These are phyloP conservation scores for Eurypyga helias DNA, from an alignment of 2,113 vertebrate genomes.

Conservation along the genomic window DNA sequence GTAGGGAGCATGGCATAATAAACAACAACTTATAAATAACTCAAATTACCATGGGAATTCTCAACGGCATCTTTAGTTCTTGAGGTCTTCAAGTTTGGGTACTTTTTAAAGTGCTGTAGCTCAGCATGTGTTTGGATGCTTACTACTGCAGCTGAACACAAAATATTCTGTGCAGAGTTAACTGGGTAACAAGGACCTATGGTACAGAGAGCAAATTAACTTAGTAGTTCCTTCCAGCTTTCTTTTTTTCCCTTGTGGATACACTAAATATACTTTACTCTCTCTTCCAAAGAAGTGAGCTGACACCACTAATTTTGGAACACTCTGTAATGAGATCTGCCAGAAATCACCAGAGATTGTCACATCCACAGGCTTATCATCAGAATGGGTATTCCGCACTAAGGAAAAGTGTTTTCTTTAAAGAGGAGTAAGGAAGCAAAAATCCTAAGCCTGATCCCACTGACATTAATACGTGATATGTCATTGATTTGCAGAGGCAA, in stretches of 20 bases:
- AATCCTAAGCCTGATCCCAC: not conserved
- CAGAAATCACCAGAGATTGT: not conserved
- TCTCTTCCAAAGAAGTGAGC: not conserved
- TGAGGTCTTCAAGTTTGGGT: not conserved
- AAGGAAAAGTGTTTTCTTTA: not conserved
- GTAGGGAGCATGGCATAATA: not conserved
- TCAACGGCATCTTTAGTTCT: not conserved
- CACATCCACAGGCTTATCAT: not conserved
- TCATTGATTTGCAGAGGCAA: not conserved
- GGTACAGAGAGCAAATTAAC: not conserved
- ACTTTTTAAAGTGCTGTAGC: not conserved
- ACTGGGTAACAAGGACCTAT: not conserved
- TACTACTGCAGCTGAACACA: not conserved
- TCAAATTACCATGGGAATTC: not conserved
- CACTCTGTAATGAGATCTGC: not conserved
- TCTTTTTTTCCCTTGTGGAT: rapidly evolving
- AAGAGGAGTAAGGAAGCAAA: not conserved
- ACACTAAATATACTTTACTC: not conserved
- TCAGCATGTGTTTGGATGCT: not conserved
- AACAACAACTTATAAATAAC: not conserved
- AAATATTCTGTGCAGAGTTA: not conserved
- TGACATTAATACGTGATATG: not conserved
- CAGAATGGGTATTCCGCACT: not conserved
- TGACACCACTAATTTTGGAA: not conserved
- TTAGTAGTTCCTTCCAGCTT: not conserved